phyloP scores from a whole-genome alignment of 2,888 invertebrate species.

The Standfussiana lucernea region DNA sequence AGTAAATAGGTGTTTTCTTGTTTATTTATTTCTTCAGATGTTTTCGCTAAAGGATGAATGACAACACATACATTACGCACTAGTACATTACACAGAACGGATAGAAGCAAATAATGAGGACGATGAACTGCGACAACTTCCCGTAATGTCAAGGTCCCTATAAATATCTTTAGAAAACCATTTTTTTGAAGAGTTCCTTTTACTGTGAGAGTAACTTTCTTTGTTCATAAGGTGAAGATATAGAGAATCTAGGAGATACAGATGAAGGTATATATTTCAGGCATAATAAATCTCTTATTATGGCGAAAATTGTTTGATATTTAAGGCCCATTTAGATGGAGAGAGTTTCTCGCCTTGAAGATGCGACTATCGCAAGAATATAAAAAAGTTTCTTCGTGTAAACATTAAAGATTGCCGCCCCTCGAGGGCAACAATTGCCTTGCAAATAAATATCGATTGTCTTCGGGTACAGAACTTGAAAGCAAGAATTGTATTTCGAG shows the following conservation, averaged over 20 bases:
- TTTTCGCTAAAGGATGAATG: slow-evolving; percentile 21
- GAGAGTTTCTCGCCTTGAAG: too few species aligned
- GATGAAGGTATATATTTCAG: not conserved
- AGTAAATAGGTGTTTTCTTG: not conserved
- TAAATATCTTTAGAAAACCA: not conserved
- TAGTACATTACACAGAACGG: not conserved
- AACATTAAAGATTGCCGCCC: too few species aligned
- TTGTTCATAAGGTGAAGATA: not conserved
- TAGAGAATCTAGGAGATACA: not conserved
- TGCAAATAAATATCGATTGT: too few species aligned
- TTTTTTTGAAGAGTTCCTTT: slow-evolving; percentile 4
- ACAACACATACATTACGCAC: too few species aligned
- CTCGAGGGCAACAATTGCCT: too few species aligned
- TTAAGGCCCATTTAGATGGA: too few species aligned
- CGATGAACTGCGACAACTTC: slow-evolving; percentile 11
- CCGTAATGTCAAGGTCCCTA: slow-evolving; percentile 17
- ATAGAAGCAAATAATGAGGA: slow-evolving; percentile 5
- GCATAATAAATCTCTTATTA: not conserved
- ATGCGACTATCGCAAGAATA: too few species aligned
- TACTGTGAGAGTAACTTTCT: not conserved
- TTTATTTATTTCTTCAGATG: slow-evolving; percentile 30
- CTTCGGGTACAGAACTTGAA: too few species aligned
- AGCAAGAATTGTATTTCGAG: too few species aligned
- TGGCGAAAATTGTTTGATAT: not conserved
- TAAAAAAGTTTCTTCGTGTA: too few species aligned